Evolutionary conservation across 2,888 invertebrate genomes (phyloP).

Genomic region (Tenthredo notha): DNA sequence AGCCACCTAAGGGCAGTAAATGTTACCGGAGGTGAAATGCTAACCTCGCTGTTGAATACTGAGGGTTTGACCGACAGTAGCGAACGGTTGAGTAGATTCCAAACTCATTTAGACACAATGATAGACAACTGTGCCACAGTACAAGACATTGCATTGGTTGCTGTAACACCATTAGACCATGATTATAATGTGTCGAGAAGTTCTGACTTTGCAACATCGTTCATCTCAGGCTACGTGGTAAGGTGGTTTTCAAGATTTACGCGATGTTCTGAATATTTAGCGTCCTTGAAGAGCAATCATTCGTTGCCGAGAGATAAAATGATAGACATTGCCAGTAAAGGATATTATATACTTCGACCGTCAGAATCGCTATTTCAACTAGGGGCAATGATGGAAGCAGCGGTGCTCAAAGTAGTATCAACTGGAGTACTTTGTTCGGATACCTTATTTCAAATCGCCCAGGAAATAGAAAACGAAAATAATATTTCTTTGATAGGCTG

Average conservation of each 20-base stretch:
- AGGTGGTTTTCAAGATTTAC: neutral
- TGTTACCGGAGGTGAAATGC: constrained; percentile 57
- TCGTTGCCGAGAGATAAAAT: constrained; percentile 6
- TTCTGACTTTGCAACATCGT: neutral
- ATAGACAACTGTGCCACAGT: neutral
- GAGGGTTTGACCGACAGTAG: neutral
- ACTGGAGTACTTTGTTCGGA: no score
- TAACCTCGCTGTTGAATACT: constrained; percentile 53
- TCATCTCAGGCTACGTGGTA: neutral
- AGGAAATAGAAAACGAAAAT: no score
- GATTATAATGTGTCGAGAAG: neutral
- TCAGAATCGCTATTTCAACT: no score
- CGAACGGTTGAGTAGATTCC: neutral
- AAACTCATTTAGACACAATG: neutral
- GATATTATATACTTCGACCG: neutral
- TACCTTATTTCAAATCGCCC: no score
- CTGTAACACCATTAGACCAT: neutral
- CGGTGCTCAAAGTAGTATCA: no score
- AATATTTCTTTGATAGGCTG: no score
- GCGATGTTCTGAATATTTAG: neutral
- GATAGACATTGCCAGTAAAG: neutral
- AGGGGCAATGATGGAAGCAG: no score
- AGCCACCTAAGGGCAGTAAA: constrained; percentile 61
- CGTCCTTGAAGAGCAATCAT: neutral
- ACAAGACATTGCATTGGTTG: neutral